These are phyloP conservation scores for Zaprionus ornatus DNA, from an alignment of 1,140 invertebrate species.

Conservation along the genomic window DNA sequence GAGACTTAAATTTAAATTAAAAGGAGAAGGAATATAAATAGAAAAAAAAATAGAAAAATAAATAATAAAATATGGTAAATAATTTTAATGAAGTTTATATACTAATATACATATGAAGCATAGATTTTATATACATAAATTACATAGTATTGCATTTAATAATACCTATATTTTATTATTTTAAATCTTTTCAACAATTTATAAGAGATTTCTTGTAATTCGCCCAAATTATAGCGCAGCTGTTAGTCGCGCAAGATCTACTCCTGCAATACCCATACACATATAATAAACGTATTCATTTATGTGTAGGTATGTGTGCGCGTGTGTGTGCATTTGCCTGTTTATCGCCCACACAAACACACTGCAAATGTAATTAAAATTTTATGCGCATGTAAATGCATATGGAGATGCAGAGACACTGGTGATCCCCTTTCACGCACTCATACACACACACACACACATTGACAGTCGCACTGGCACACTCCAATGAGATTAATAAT, in stretches of 20 bases:
- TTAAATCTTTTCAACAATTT: too few relatives aligned
- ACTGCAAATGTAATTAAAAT: conserved; percentile 55
- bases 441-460: background rate
- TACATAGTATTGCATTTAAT: too few relatives aligned
- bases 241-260: background rate
- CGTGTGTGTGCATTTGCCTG: background rate
- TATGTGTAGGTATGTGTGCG: background rate
- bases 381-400: conserved; percentile 54
- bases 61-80: background rate
- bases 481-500: conserved; percentile 76
- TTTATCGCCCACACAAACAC: conserved; percentile 19
- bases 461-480: background rate
- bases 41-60: background rate
- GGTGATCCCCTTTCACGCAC: conserved; percentile 4
- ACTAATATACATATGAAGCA: too few relatives aligned
- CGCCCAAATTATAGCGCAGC: too few relatives aligned
- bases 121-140: too few relatives aligned
- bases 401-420: conserved; percentile 26
- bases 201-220: too few relatives aligned
- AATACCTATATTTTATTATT: too few relatives aligned
- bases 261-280: background rate
- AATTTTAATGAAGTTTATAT: too few relatives aligned
- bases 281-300: background rate
- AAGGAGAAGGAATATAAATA: too few relatives aligned
- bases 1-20: background rate